A percentile compares a stretch with the other conserved stretches of the same genome.
Evolutionary conservation across 2,888 invertebrate species (phyloP).

Genomic region (Argynnis bischoffii): DNA sequence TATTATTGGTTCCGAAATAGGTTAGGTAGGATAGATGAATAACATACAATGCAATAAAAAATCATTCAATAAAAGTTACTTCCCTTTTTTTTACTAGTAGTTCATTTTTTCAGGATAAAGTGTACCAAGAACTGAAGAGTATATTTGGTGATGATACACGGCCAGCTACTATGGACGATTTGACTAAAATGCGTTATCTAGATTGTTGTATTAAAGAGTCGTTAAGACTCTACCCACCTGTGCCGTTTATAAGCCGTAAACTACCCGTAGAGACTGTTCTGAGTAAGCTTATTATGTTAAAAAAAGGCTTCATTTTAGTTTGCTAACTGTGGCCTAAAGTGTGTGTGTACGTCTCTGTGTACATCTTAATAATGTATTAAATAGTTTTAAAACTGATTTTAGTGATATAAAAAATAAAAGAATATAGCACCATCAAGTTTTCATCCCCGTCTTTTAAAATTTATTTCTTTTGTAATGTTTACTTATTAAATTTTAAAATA

Average conservation of each 20-base stretch:
- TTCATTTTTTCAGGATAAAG: slow-evolving; percentile 77
- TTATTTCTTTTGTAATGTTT: no score
- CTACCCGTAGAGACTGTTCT: slow-evolving; percentile 81
- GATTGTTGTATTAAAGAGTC: slow-evolving; percentile 88
- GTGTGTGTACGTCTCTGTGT: no score
- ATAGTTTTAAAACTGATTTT: no score
- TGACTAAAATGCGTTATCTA: slow-evolving; percentile 84
- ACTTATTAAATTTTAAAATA: no score
- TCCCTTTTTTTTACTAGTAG: background rate
- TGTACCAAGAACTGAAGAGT: slow-evolving; percentile 82
- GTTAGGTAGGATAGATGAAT: no score
- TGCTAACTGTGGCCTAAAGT: background rate
- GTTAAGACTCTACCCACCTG: slow-evolving; percentile 85
- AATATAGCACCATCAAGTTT: no score
- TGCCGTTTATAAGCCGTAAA: slow-evolving; percentile 84
- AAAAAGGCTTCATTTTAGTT: background rate
- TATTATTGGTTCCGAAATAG: no score
- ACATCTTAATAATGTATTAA: no score
- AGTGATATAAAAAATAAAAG: no score
- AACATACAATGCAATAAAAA: no score
- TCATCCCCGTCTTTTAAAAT: no score
- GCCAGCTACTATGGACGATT: slow-evolving; percentile 81
- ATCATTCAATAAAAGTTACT: background rate
- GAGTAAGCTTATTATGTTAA: slow-evolving; percentile 63
- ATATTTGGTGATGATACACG: slow-evolving; percentile 85